Conservation (phyloP, 2,797 vertebrate species). For the Chelon labrosus region DNA sequence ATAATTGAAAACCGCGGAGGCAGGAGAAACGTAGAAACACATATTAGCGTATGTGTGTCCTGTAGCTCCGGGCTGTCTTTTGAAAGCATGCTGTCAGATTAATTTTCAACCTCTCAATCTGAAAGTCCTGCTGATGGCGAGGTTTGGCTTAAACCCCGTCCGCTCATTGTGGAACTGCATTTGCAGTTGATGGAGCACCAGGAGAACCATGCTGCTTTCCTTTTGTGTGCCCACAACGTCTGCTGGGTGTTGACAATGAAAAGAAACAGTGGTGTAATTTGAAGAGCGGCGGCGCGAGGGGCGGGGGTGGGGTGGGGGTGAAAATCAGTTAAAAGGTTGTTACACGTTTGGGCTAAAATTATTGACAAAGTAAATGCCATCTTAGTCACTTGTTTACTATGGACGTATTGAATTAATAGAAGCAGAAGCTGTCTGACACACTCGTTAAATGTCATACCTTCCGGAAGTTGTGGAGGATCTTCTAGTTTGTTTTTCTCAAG, state of each 20-base stretch:
- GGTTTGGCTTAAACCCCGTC: constrained; percentile 66
- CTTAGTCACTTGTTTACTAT: constrained; percentile 33
- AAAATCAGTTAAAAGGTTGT: constrained; percentile 65
- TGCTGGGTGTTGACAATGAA: constrained; percentile 64
- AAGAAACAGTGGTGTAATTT: constrained; percentile 68
- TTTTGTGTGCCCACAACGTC: constrained; percentile 69
- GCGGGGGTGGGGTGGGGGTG: constrained; percentile 20
- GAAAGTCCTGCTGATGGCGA: constrained; percentile 75
- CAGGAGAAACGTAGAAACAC: constrained; percentile 63
- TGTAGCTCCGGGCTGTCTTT: constrained; percentile 71
- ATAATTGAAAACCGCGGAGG: constrained; percentile 64
- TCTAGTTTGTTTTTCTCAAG: background rate
- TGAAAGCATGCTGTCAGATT: constrained; percentile 81
- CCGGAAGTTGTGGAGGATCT: background rate
- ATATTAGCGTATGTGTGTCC: constrained; percentile 72
- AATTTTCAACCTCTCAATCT: constrained; percentile 81
- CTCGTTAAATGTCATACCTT: background rate
- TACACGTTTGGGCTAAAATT: constrained; percentile 39
- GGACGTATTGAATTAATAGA: constrained; percentile 17
- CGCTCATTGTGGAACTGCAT: constrained; percentile 71
- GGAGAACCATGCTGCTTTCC: constrained; percentile 73
- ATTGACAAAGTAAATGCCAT: constrained; percentile 46
- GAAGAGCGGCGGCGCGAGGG: constrained; percentile 34
- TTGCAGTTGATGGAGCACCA: constrained; percentile 70
- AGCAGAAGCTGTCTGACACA: constrained; percentile 19